Evolutionary conservation across 2,888 invertebrate species (phyloP), one percentile per base, ranked within the genome.

Genomic region (Priocnemis perturbator): DNA sequence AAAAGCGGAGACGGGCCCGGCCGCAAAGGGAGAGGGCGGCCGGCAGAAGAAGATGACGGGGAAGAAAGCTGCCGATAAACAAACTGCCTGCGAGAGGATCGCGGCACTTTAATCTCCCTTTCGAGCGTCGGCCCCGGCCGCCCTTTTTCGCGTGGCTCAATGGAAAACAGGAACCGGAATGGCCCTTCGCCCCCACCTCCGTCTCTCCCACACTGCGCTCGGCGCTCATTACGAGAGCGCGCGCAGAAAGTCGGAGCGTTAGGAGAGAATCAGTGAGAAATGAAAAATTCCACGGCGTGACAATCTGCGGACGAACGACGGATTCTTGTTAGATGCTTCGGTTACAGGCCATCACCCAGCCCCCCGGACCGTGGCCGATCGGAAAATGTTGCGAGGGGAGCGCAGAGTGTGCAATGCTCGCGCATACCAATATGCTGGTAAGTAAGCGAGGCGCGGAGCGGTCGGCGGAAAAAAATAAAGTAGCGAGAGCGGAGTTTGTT

Each of bases 91-190:
- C 72, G 72, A 79, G 83, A 79, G 83, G 78, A 83, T 82, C 81
- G 84, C 83, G 84, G 85, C 77, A 79, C 84, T 87, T 86, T 85
- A 86, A 88, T 87, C 87, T 87, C 79, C 80, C 81, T 84, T 84
- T 76, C 75, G 80, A 78, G 81, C 80, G 77, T 80, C 78, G 74
- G 81, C 84, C 83, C 76, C 73, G 11, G 37, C 37, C 37, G 37
- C 37, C 37, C 76, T 77, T 72, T 77, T 77, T 78, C 75, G 77
- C 77, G 67, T 79, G 19, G 44, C 50, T 78, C 77, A 77, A 82
- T 82, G 78, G 77, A 82, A 80, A 47, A 53, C 37, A 50, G 52
- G 11, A 52, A 61, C 50, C 57, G 4, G 44, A 60, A 58, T 62
- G 64, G 74, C 67, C 56, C 56, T 70, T 50, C 63, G 47, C 14